phyloP scores from a whole-genome alignment of 2,113 vertebrate genomes.

The Agapornis roseicollis region DNA sequence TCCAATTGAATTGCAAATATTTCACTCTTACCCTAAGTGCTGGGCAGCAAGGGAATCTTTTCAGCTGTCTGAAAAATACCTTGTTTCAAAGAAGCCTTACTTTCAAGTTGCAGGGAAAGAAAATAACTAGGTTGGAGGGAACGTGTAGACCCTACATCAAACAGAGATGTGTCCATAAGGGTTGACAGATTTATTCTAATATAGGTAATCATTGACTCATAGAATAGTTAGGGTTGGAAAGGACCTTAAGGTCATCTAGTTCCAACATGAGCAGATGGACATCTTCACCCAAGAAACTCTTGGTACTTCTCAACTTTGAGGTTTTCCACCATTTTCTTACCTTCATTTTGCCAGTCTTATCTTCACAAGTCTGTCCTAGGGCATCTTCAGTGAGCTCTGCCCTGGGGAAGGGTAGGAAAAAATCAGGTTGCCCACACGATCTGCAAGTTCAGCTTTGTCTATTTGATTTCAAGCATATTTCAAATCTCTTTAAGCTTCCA shows the following conservation, averaged over 20 bases:
- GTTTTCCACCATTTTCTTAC: not conserved
- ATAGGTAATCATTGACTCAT: not conserved
- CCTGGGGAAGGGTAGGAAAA: not conserved
- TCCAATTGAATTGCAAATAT: not conserved
- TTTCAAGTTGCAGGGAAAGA: not conserved
- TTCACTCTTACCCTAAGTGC: not conserved
- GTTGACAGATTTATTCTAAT: not conserved
- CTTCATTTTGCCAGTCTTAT: not conserved
- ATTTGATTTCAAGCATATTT: not conserved
- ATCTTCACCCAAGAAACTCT: not conserved
- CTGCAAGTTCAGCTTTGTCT: not conserved
- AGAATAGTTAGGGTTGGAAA: no score
- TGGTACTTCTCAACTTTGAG: not conserved
- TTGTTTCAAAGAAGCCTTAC: not conserved
- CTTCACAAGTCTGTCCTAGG: not conserved
- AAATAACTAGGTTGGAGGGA: not conserved
- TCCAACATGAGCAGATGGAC: not conserved
- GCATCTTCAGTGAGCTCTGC: not conserved
- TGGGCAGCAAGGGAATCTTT: not conserved
- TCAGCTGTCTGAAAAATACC: not conserved
- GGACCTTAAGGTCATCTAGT: no score
- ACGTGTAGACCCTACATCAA: not conserved
- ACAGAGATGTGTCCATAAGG: not conserved
- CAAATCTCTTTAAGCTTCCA: conserved; percentile 29
- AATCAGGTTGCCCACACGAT: not conserved